Conservation (phyloP, 2,797 vertebrate genomes). For the Pangasius sanitwongsei region DNA sequence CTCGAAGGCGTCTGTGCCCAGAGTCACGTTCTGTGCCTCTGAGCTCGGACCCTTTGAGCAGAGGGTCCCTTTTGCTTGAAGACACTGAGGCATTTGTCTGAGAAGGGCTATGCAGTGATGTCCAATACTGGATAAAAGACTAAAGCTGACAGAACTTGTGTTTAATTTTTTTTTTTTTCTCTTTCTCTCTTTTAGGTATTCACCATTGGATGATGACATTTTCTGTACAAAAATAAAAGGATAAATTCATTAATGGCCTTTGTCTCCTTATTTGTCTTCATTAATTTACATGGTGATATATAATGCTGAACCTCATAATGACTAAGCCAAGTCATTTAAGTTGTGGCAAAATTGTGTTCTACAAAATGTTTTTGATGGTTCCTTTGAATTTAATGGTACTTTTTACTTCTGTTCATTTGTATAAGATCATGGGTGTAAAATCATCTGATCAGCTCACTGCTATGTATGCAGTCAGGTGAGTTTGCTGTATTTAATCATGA, state of each 20-base stretch:
- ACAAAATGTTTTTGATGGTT: neutral
- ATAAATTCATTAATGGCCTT: slow-evolving; percentile 61
- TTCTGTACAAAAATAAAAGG: slow-evolving; percentile 80
- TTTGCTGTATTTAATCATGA: neutral
- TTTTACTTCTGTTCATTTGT: neutral
- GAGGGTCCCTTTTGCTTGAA: slow-evolving; percentile 54
- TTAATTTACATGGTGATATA: neutral
- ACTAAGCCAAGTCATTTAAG: too few relatives aligned
- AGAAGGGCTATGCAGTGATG: slow-evolving; percentile 55
- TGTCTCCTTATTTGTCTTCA: slow-evolving; percentile 9
- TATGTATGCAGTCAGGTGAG: neutral
- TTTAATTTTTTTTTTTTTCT: neutral
- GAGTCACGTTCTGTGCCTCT: slow-evolving; percentile 61
- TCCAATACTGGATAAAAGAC: neutral
- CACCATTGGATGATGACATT: slow-evolving; percentile 61
- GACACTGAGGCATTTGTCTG: slow-evolving; percentile 72
- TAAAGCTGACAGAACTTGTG: neutral
- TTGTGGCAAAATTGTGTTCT: neutral
- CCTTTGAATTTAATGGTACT: too few relatives aligned
- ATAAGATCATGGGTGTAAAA: neutral
- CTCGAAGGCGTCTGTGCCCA: slow-evolving; percentile 12
- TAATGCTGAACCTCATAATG: neutral
- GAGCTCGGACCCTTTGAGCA: slow-evolving; percentile 46
- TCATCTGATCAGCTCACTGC: neutral
- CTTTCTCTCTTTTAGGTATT: slow-evolving; percentile 63